These are phyloP conservation scores for Thamnophis elegans DNA, from an alignment of 2,797 vertebrate genomes.

Conservation along the genomic window DNA sequence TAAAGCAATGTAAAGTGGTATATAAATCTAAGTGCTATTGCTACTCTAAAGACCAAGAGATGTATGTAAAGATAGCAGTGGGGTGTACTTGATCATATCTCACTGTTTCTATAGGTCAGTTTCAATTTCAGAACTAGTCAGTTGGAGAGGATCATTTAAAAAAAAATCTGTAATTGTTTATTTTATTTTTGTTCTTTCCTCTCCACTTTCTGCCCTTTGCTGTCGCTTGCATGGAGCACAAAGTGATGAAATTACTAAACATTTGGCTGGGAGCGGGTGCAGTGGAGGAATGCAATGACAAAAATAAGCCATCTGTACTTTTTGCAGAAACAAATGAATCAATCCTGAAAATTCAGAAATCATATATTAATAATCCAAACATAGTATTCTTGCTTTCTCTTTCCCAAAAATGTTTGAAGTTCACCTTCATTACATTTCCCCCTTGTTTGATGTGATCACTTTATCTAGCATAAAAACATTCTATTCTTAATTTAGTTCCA, in stretches of 20 bases:
- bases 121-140: slow-evolving; percentile 38
- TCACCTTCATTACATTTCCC: slow-evolving; percentile 68
- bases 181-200: neutral
- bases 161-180: neutral
- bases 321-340: neutral
- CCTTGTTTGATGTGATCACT: slow-evolving; percentile 75
- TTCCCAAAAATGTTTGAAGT: slow-evolving; percentile 64
- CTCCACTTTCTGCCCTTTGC: neutral
- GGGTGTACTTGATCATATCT: neutral
- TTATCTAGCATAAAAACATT: slow-evolving; percentile 74
- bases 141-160: neutral
- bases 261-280: neutral
- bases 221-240: neutral
- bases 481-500: slow-evolving; percentile 71
- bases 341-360: neutral
- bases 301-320: neutral
- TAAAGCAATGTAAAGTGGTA: too few species aligned
- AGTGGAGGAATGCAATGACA: neutral
- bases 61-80: slow-evolving; percentile 12
- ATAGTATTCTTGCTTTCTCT: slow-evolving; percentile 1
- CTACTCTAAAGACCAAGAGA: neutral
- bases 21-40: too few species aligned
- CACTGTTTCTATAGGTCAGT: neutral
- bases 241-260: neutral
- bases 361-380: neutral